Percentiles rank a stretch among this genome's conserved stretches.
Evolutionary conservation across 2,797 vertebrate genomes (phyloP).

Genomic region (Malacoctenus gilli): DNA sequence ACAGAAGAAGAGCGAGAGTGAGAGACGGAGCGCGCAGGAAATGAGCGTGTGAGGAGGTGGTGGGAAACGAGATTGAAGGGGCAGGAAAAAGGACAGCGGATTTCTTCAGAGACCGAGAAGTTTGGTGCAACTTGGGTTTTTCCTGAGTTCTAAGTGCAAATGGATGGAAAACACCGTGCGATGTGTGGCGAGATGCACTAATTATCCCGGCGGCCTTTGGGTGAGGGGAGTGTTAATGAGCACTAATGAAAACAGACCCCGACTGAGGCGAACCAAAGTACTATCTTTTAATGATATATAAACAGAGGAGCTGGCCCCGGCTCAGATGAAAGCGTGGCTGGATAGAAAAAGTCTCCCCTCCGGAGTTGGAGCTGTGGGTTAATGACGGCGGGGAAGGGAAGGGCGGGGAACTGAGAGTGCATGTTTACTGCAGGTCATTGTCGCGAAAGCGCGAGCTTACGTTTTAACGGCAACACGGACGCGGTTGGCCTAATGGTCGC

Average conservation of each 20-base stretch:
- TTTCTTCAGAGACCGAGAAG: constrained; percentile 19
- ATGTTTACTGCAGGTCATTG: constrained; percentile 40
- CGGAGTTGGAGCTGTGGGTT: constrained; percentile 36
- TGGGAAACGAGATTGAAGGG: neutral
- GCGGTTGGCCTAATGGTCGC: too few relatives aligned
- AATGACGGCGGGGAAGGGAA: constrained; percentile 26
- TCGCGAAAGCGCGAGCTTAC: neutral
- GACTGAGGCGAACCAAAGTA: constrained; percentile 46
- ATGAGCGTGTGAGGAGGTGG: neutral
- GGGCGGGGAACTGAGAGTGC: constrained; percentile 27
- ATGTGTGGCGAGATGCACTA: constrained; percentile 51
- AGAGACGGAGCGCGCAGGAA: constrained; percentile 1
- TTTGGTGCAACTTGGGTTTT: constrained; percentile 28
- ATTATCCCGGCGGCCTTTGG: constrained; percentile 64
- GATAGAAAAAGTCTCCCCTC: constrained; percentile 28
- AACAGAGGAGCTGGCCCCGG: constrained; percentile 45
- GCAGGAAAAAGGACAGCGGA: neutral
- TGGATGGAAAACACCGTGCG: constrained; percentile 35
- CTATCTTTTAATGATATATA: constrained; percentile 63
- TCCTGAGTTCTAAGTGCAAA: constrained; percentile 38
- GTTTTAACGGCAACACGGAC: neutral
- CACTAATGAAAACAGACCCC: constrained; percentile 64
- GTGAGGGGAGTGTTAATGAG: constrained; percentile 65
- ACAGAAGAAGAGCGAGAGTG: neutral
- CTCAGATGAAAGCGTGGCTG: constrained; percentile 59